Evolutionary conservation across 1,140 invertebrate genomes (phyloP), one percentile per base, ranked within the genome.

Genomic region (Drosophila santomea): DNA sequence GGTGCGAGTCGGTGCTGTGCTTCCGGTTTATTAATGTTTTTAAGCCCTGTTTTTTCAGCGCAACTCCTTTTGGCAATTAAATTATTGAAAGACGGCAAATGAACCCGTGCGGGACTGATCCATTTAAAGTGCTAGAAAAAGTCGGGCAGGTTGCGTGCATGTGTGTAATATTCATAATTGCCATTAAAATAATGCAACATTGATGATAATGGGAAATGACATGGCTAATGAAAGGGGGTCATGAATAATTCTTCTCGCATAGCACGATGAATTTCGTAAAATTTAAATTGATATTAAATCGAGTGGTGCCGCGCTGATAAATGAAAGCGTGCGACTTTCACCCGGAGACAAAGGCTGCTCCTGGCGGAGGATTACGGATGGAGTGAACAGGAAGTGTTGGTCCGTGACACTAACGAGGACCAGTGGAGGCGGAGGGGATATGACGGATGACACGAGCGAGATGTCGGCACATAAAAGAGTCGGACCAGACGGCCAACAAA

Each of bases 21-120:
- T 84, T 88, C 84, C 84, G 84, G 76, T 88, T 58, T 89, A 89
- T 88, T 89, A 86, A 78, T 86, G 78, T 82, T 80, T 72, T 83
- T 71, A 76, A 51, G 23, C 35, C 36, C 52, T n/a, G 35, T 62
- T 80, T 54, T 69, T 60, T 45, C 47, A 45, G n/a, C 28, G 51
- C 62, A 17, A 23, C 50, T 58, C 25, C 36, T 71, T 78, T 74
- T 32, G 47, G 58, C 80, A 79, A 79, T 83, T 79, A 78, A 83
- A 83, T 79, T 83, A 83, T 83, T 78, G 57, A 78, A 76, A 61
- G 74, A 50, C 44, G 39, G 45, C 23, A 48, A 74, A 47, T 47
- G 32, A 32, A 32, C 39, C 45, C 41, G 35, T n/a, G 36, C 17
- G 73, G 35, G 43, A 77, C 64, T 56, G 56, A 51, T 77, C 73